These are phyloP conservation scores for Channa argus DNA, from an alignment of 2,113 vertebrate genomes.

Conservation along the genomic window DNA sequence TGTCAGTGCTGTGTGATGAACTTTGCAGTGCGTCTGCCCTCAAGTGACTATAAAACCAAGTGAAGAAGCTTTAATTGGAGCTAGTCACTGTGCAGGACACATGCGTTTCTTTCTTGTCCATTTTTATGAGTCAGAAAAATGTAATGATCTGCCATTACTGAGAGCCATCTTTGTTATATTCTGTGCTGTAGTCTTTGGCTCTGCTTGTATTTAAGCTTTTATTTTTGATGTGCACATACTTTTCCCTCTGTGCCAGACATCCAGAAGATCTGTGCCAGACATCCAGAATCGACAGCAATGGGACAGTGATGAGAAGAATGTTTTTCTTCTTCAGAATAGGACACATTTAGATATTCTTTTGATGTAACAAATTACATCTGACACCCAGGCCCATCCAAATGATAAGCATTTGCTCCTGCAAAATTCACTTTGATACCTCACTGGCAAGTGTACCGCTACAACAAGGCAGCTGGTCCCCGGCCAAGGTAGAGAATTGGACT, in stretches of 20 bases:
- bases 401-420: constrained; percentile 42
- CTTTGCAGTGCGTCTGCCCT: background rate
- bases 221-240: background rate
- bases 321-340: constrained; percentile 30
- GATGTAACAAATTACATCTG: constrained; percentile 56
- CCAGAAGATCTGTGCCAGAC: constrained; percentile 38
- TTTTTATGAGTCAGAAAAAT: background rate
- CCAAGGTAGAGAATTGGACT: constrained; percentile 17
- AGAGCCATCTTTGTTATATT: background rate
- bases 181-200: constrained; percentile 10
- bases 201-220: constrained; percentile 21
- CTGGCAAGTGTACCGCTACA: background rate
- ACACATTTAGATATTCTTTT: constrained; percentile 51
- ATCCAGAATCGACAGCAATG: constrained; percentile 17
- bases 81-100: background rate
- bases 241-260: constrained; percentile 43
- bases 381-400: constrained; percentile 33
- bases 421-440: constrained; percentile 48
- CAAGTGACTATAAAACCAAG: background rate
- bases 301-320: constrained; percentile 28
- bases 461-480: constrained; percentile 24
- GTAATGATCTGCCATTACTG: background rate
- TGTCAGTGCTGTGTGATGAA: too few relatives aligned
- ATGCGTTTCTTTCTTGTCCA: too few relatives aligned
- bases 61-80: background rate